Evolutionary conservation across 2,888 invertebrate genomes (phyloP).

Genomic region (Drosophila kanekoi): DNA sequence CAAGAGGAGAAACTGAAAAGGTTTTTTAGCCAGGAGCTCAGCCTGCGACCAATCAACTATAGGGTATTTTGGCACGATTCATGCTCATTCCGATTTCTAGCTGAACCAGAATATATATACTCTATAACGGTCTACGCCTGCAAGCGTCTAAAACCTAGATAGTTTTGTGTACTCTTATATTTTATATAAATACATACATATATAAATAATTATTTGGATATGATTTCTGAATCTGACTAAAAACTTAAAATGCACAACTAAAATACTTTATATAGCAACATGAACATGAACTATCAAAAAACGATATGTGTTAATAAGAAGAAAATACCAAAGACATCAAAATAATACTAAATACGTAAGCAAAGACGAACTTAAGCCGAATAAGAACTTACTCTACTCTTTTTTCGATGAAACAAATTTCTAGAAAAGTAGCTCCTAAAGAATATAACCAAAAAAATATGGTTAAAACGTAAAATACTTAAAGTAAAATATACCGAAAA

Average conservation of each 20-base stretch:
- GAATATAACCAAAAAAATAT: not conserved
- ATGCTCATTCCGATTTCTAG: no score
- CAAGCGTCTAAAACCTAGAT: slow-evolving; percentile 7
- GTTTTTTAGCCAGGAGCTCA: no score
- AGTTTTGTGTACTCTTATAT: slow-evolving; percentile 7
- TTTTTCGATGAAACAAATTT: slow-evolving; percentile 9
- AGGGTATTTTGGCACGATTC: no score
- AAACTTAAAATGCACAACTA: slow-evolving; percentile 43
- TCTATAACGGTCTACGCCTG: not conserved
- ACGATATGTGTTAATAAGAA: slow-evolving; percentile 8
- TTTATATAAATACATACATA: slow-evolving; percentile 1
- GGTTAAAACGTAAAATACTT: not conserved
- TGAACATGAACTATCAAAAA: not conserved
- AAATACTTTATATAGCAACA: slow-evolving; percentile 16
- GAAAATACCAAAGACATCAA: not conserved
- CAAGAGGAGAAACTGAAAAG: no score
- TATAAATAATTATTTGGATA: slow-evolving; percentile 18
- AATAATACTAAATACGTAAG: slow-evolving; percentile 43
- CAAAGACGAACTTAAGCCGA: not conserved
- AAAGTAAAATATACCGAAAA: slow-evolving; percentile 14
- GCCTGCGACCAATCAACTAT: no score
- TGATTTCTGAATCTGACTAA: slow-evolving; percentile 35
- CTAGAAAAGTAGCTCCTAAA: not conserved
- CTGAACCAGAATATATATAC: not conserved
- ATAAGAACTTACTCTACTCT: slow-evolving; percentile 14